A percentile compares a stretch with the other conserved stretches of the same genome.
These are phyloP conservation scores for Archaeoteleia sp. DNA, from an alignment of 2,888 invertebrate genomes.

Conservation along the genomic window DNA sequence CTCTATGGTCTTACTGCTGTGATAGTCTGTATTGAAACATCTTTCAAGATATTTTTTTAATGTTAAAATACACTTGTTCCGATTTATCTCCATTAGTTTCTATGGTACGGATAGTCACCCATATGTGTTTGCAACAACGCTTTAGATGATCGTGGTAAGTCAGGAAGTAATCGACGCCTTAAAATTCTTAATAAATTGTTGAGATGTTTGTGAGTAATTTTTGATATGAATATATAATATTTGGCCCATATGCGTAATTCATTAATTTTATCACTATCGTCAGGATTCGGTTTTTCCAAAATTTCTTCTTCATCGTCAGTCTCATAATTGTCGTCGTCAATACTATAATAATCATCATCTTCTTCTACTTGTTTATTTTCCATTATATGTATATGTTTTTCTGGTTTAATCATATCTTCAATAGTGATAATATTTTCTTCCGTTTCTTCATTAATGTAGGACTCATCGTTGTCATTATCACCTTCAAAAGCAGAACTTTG, in stretches of 20 bases:
- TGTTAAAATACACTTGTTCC: constrained; percentile 35
- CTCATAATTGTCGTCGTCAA: too few species aligned
- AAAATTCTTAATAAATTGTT: constrained; percentile 29
- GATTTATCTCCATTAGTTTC: constrained; percentile 9
- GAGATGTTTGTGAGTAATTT: constrained; percentile 16
- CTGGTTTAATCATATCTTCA: too few species aligned
- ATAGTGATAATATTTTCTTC: too few species aligned
- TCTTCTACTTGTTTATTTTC: background rate
- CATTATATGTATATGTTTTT: too few species aligned
- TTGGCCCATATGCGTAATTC: constrained; percentile 31
- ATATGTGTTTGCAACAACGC: constrained; percentile 26
- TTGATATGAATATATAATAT: too few species aligned
- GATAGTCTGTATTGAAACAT: constrained; percentile 27
- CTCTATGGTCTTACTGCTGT: constrained; percentile 14
- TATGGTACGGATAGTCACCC: constrained; percentile 15
- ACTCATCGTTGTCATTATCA: too few species aligned
- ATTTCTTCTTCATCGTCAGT: constrained; percentile 5
- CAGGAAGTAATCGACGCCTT: constrained; percentile 34
- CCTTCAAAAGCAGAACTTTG: too few species aligned
- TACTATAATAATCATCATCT: too few species aligned
- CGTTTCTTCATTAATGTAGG: too few species aligned
- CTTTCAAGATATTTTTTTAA: constrained; percentile 21
- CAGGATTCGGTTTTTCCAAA: too few species aligned
- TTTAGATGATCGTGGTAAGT: constrained; percentile 41
- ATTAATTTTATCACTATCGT: constrained; percentile 22